These are phyloP conservation scores for Nemotelus pantherinus DNA, from an alignment of 2,888 invertebrate genomes.

Conservation along the genomic window DNA sequence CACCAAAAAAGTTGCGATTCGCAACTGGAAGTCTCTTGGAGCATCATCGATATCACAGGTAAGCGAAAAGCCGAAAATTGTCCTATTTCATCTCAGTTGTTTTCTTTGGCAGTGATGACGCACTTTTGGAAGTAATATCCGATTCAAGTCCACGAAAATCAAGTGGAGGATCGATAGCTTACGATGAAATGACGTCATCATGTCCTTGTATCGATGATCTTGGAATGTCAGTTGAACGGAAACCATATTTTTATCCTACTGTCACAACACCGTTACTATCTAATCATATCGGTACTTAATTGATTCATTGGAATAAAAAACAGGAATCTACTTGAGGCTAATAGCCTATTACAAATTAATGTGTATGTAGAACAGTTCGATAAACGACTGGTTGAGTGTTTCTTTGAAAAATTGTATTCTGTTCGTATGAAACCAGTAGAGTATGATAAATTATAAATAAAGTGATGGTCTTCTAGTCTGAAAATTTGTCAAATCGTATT, in stretches of 20 bases:
- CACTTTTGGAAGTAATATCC: constrained; percentile 61
- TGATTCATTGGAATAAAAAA: background rate
- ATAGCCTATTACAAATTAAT: too few relatives aligned
- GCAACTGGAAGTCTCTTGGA: constrained; percentile 75
- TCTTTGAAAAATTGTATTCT: background rate
- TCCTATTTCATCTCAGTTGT: constrained; percentile 1
- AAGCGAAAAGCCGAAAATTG: background rate
- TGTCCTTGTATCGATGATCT: constrained; percentile 61
- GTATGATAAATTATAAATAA: background rate
- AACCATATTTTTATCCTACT: constrained; percentile 60
- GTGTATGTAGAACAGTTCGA: too few relatives aligned
- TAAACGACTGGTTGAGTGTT: too few relatives aligned
- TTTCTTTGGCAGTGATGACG: constrained; percentile 60
- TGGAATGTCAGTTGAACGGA: constrained; percentile 55
- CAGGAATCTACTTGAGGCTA: too few relatives aligned
- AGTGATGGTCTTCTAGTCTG: constrained; percentile 38
- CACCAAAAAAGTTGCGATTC: constrained; percentile 83
- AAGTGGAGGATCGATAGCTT: constrained; percentile 59
- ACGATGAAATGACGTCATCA: constrained; percentile 61
- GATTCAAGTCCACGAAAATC: constrained; percentile 60
- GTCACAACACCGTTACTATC: constrained; percentile 62
- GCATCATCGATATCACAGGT: constrained; percentile 65
- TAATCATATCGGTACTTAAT: constrained; percentile 60
- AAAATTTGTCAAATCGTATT: background rate
- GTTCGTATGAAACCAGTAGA: background rate